Base-by-base conservation (phyloP, 2,797 vertebrate species). In the Linurgus olivaceus region DNA sequence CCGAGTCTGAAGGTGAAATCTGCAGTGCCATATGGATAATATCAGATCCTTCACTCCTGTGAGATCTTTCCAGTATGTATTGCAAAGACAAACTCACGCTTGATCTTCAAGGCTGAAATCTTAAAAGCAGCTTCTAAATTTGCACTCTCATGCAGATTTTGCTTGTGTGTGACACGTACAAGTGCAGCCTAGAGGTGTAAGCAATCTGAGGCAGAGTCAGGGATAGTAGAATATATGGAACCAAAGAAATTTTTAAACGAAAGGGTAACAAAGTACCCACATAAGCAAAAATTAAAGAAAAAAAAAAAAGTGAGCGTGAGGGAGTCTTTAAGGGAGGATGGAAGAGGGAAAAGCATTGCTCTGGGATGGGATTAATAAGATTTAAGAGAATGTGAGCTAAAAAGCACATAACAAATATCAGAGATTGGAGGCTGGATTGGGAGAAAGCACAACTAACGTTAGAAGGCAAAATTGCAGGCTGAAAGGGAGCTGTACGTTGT, bases 1-100 rank as follows among this genome's bases (percentile, higher is more conserved):
- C 93, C 61, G 59, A 88, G 65, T 92, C 55, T 90, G 54, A 92
- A 93, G 87, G 93, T 95, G 79, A 89, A 93, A 93, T 94, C 88
- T 96, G 91, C 63, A n/a, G 14, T 93, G 78, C 94, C 94, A 93
- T 96, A 96, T 96, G 94, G 93, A 74, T 94, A 93, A 82, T 74
- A 92, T 52, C 74, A 91, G 75, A 89, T 96, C 65, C 83, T 76
- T 77, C 31, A 61, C 57, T 96, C 68, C 48, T 82, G 48, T 87
- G 45, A 91, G 77, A 85, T 92, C 77, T 94, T 93, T 63, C 71
- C 48, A 50, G 23, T 75, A 35, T 6, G 4, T 44, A 44, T 61
- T 85, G 63, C 48, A 80, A 91, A 91, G 75, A 16, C 83, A 96
- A 86, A 63, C 37, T 86, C 50, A 40, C 25, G 13, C 73, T 95